Base-by-base conservation (phyloP, 2,797 vertebrate species). In the Arrhamphus sclerolepis region DNA sequence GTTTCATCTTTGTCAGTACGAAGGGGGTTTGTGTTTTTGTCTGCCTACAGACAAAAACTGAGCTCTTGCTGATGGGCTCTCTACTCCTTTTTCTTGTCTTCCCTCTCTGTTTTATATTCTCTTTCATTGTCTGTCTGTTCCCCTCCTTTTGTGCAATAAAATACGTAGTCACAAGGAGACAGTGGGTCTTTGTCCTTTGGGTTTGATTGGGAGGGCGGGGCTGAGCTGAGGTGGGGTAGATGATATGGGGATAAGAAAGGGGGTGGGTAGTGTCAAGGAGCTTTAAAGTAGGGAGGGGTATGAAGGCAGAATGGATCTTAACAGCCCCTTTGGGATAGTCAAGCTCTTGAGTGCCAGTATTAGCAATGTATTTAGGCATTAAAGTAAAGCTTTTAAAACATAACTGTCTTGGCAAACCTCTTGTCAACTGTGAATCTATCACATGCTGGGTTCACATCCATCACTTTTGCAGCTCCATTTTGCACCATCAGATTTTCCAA, bases 101-200 rank as follows among this genome's bases (percentile, higher is more conserved):
- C 60, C 51, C 56, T 56, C 67, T 28, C 46, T 66, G 39, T 66
- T 78, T 77, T 31, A 53, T 65, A 38, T 67, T 61, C 56, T 48
- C 43, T 42, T 74, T 75, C 62, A 75, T 71, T 77, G 72, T 75
- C 41, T 78, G 48, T 68, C 21, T 64, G 53, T 61, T 63, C 68
- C 69, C 56, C 74, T 79, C 65, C 75, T 46, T 70, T 89, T 90
- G 81, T 87, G 78, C 18, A 34, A 56, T 66, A 68, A 74, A 80
- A 70, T 46, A 5, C 66, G 64, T 62, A 70, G 58, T 72, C 76
- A 65, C 75, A 64, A 48, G 41, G 72, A 83, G 65, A 90, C 86
- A 90, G 70, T 72, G 68, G 75, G 54, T 75, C 87, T 91, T 91
- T 91, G 88, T 91, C 80, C 81, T 83, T 26, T 62, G 80, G 81